Base-by-base conservation (phyloP, 2,888 invertebrate genomes). In the Drosophila kanekoi region DNA sequence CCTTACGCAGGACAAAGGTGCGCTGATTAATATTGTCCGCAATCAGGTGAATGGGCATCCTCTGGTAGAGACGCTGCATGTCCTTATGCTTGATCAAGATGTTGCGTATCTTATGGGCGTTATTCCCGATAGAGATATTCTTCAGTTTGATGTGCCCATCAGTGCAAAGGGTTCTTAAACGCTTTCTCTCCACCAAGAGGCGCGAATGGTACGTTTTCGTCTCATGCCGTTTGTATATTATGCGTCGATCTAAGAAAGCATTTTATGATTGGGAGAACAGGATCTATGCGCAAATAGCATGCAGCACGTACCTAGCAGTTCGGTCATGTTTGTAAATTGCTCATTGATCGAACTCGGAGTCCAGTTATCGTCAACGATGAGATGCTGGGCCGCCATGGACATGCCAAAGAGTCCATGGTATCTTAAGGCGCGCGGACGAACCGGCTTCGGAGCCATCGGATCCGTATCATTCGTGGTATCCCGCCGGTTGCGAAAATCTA, bases 1-100 rank as follows among this genome's bases (percentile, higher is more conserved):
- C 92, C 64, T 92, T 92, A 5, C 92, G 87, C 79, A 91, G 72
- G 2, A 89, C 80, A 84, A 92, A 92, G 3, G 92, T 92, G 2
- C 90, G 87, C 53, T 92, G 91, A 77, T 91, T 90, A 8, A 92
- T 91, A 28, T 91, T 91, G 20, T 92, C 92, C 8, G 82, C 85
- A 11, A 92, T 87, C 63, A 89, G 35, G 45, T 91, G 77, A 3
- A 90, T 79, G 14, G 92, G 91, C 91, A 92, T 91, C 14, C 79
- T 84, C 44, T 90, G 85, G 54, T 91, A 92, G 6, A 92, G 64
- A 1, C 91, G 81, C 67, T 91, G 91, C 87, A 92, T 87, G 20
- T 90, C 91, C 68, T 83, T 90, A 65, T 90, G 90, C 52, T 90
- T 84, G 23, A 89, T 89, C 4, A 92, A 66, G 14, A 82, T 72